phyloP scores from a whole-genome alignment of 1,140 invertebrate genomes.

The Mercenaria mercenaria region DNA sequence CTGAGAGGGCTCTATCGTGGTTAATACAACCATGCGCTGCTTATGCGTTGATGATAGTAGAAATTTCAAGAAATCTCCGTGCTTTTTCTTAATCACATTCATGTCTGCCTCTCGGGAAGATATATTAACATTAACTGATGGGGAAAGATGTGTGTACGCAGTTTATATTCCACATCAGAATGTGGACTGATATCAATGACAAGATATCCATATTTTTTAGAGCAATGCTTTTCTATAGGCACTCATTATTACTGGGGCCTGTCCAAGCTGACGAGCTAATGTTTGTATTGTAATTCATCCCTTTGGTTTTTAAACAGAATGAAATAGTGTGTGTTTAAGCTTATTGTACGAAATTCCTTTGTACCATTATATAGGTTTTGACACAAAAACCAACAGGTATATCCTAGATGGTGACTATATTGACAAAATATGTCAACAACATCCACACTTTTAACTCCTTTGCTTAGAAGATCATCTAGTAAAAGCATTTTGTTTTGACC shows the following conservation, averaged over 20 bases:
- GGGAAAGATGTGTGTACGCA: slow-evolving; percentile 44
- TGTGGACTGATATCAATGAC: slow-evolving; percentile 55
- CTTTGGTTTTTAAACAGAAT: slow-evolving; percentile 50
- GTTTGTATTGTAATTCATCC: slow-evolving; percentile 51
- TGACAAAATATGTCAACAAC: slow-evolving; percentile 19
- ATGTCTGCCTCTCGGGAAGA: slow-evolving; percentile 27
- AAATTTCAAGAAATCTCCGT: background rate
- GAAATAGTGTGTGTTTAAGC: slow-evolving; percentile 63
- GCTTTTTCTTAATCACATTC: background rate
- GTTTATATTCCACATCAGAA: slow-evolving; percentile 43
- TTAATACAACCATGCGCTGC: background rate
- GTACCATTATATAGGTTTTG: slow-evolving; percentile 46
- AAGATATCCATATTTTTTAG: slow-evolving; percentile 20
- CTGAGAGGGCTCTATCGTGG: background rate
- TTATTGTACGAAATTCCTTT: slow-evolving; percentile 37
- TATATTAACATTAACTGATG: slow-evolving; percentile 47
- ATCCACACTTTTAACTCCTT: background rate
- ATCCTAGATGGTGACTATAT: background rate
- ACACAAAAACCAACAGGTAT: background rate
- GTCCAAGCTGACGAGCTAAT: slow-evolving; percentile 22
- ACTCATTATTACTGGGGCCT: slow-evolving; percentile 9
- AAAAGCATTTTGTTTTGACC: slow-evolving; percentile 2
- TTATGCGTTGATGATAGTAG: background rate
- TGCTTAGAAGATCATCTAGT: slow-evolving; percentile 38
- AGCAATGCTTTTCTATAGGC: slow-evolving; percentile 31